Evolutionary conservation across 2,888 invertebrate species (phyloP), one percentile per base, ranked within the genome.

Genomic region (Mantis religiosa): DNA sequence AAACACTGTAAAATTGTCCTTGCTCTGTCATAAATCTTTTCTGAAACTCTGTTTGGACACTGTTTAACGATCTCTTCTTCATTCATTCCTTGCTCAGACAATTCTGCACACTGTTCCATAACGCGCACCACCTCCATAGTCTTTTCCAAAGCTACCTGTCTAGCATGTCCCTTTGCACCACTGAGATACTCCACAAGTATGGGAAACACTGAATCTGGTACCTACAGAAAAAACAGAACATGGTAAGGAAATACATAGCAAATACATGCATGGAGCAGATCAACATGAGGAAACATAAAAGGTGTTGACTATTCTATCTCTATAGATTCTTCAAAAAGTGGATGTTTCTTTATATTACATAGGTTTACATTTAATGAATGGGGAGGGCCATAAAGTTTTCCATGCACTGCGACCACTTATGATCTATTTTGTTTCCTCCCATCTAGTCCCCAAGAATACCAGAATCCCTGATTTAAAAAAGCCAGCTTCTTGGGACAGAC

Each of bases 181-280:
- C 95, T 95, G 91, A 97, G 95, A 92, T 97, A 97, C 91, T 97
- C 96, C 54, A 97, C 92, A 9, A 96, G 94, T 25, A 94, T 93
- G 4, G 95, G 94, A 95, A 96, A 97, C 90, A 95, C 93, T 30
- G 95, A 93, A 84, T 95, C 94, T 7, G 95, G 95, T 12, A 97
- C 71, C 90, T 90, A 84, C 12, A 90, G 84, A 87, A 71, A 20
- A 20, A 71, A 20, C 25, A 71, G 54, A 71, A 20, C 25, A 71
- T 71, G 54, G 20, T 20, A 4, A 71, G 15, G 3, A 71, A 71
- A 71, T 54, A 3, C 3, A 54, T 20, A 71, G 54, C 12, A 41
- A 1, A 41, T 41, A n/a, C n/a, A 6, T 41, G 41, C 12, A 6
- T 41, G 41, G 41, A 41, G 12, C 12, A 12, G 41, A 41, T 3